These are phyloP conservation scores for Thera britannica DNA, from an alignment of 2,888 invertebrate species.

Conservation along the genomic window DNA sequence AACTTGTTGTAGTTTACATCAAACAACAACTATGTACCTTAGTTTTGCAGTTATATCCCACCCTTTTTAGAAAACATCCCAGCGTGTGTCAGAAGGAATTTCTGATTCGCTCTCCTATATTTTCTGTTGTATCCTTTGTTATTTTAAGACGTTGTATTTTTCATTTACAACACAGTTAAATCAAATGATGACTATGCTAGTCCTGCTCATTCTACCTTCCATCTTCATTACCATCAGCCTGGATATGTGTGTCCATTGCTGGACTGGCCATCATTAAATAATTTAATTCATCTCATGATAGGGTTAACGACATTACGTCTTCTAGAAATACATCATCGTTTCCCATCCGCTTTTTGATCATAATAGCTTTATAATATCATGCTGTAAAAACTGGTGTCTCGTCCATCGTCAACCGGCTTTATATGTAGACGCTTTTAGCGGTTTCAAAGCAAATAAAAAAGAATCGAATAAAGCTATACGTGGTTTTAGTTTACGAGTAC, in stretches of 20 bases:
- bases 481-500: slow-evolving; percentile 11
- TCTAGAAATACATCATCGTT: slow-evolving; percentile 2
- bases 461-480: slow-evolving; percentile 9
- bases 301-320: neutral
- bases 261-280: neutral
- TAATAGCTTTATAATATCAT: neutral
- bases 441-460: slow-evolving; percentile 17
- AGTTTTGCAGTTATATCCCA: neutral
- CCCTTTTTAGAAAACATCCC: neutral
- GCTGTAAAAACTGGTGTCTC: neutral
- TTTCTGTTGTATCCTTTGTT: slow-evolving; percentile 4
- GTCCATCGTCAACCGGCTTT: neutral
- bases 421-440: neutral
- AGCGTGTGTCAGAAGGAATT: slow-evolving; percentile 4
- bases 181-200: neutral
- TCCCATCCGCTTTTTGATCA: neutral
- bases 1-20: no score
- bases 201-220: neutral
- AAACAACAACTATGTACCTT: no score
- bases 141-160: neutral
- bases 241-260: neutral
- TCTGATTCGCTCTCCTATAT: slow-evolving; percentile 2
- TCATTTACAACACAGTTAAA: neutral
- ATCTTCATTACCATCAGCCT: neutral
- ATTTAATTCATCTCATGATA: neutral